Conservation (phyloP, 2,797 vertebrate species). For the Sebastes miniatus region DNA sequence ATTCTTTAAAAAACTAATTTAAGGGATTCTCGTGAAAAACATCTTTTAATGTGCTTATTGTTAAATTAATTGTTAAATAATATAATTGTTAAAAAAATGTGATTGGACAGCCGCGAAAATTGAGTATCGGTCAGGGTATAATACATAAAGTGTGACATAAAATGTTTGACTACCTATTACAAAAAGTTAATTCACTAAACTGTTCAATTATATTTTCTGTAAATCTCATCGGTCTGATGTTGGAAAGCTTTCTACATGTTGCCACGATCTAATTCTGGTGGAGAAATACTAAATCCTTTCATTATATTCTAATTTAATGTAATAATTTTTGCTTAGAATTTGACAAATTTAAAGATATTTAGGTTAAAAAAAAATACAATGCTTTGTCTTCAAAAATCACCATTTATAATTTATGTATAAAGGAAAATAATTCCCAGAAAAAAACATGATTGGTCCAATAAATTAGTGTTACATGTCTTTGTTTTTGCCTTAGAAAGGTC, state of each 20-base stretch:
- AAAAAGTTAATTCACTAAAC: neutral
- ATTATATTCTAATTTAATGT: neutral
- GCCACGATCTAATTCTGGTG: neutral
- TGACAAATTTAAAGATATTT: neutral
- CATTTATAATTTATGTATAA: neutral
- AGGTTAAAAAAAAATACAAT: neutral
- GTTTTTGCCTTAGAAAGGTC: neutral
- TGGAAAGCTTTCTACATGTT: neutral
- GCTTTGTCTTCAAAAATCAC: neutral
- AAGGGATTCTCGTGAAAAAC: no score
- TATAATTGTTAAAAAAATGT: neutral
- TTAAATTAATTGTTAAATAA: no score
- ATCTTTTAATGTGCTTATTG: no score
- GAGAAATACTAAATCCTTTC: neutral
- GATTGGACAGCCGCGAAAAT: neutral
- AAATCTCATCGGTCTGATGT: neutral
- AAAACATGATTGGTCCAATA: neutral
- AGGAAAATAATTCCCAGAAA: no score
- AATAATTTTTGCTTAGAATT: neutral
- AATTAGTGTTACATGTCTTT: rapidly evolving
- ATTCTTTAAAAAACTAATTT: no score
- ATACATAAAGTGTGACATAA: neutral
- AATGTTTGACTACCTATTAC: neutral
- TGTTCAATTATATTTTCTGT: neutral
- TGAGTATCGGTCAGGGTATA: neutral